Conservation (phyloP, 2,797 vertebrate genomes). For the Muscicapa striata region DNA sequence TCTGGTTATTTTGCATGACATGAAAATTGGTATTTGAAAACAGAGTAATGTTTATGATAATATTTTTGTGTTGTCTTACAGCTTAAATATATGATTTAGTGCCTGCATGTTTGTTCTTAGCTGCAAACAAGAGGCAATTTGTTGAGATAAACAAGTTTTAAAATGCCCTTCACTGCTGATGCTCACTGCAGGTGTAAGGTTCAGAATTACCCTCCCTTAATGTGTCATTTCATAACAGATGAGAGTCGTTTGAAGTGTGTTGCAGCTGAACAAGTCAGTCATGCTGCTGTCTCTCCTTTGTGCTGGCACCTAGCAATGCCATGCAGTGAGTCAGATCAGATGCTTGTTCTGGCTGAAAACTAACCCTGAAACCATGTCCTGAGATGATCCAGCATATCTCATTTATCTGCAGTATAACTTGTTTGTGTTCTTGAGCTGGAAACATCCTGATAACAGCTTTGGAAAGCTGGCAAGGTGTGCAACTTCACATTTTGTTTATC, state of each 20-base stretch:
- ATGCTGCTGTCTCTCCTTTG: background rate
- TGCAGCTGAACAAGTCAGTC: conserved; percentile 15
- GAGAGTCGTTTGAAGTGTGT: conserved; percentile 9
- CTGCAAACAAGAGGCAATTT: background rate
- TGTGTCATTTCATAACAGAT: conserved; percentile 24
- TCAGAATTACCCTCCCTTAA: background rate
- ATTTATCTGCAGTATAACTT: conserved; percentile 30
- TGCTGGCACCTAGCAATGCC: background rate
- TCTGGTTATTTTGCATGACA: background rate
- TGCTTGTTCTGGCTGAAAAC: conserved; percentile 39
- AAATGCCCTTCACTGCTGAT: background rate
- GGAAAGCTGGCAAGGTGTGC: background rate
- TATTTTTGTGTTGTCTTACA: background rate
- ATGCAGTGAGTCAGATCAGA: background rate
- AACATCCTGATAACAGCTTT: conserved; percentile 31
- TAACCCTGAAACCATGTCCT: conserved; percentile 50
- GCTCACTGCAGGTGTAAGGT: background rate
- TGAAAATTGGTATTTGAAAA: background rate
- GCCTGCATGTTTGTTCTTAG: background rate
- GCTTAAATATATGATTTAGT: background rate
- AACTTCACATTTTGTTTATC: background rate
- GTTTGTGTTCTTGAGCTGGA: conserved; percentile 35
- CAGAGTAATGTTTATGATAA: background rate
- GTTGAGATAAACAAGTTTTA: background rate
- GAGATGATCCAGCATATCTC: background rate